These are phyloP conservation scores for Drosophila arawakana DNA, from an alignment of 1,140 invertebrate genomes.

Conservation along the genomic window DNA sequence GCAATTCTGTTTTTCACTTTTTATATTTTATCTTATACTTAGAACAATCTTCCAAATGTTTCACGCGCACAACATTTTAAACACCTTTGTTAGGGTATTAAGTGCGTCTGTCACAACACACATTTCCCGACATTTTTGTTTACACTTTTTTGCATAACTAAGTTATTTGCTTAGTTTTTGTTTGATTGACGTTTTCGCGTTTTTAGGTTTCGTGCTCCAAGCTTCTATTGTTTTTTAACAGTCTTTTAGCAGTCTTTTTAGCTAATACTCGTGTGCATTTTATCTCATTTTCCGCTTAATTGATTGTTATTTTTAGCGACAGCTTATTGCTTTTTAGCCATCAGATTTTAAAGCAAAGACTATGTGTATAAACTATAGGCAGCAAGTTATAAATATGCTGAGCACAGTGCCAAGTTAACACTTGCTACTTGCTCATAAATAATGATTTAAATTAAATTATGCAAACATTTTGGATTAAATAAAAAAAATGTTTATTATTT, in stretches of 20 bases:
- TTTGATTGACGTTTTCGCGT: slow-evolving; percentile 37
- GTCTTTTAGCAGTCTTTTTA: not conserved
- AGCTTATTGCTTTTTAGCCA: not conserved
- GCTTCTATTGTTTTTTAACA: slow-evolving; percentile 19
- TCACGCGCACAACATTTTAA: too few relatives aligned
- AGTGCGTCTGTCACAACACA: not conserved
- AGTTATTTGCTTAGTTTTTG: slow-evolving; percentile 22
- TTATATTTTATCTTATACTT: too few relatives aligned
- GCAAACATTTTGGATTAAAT: not conserved
- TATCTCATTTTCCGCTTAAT: not conserved
- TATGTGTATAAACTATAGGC: not conserved
- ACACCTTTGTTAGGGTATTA: slow-evolving; percentile 11
- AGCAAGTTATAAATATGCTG: slow-evolving; percentile 15
- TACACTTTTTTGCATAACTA: slow-evolving; percentile 15
- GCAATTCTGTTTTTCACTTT: too few relatives aligned
- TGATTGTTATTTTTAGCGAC: slow-evolving; percentile 10
- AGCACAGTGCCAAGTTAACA: slow-evolving; percentile 6
- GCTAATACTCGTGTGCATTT: not conserved
- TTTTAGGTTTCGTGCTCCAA: slow-evolving; percentile 10
- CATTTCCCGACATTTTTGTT: slow-evolving; percentile 5
- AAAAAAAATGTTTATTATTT: not conserved
- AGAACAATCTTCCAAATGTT: not conserved
- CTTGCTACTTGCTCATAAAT: slow-evolving; percentile 17
- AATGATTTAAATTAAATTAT: not conserved
- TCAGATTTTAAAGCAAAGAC: slow-evolving; percentile 34